Conservation (phyloP, 2,888 invertebrate genomes). For the Tenthredo notha region DNA sequence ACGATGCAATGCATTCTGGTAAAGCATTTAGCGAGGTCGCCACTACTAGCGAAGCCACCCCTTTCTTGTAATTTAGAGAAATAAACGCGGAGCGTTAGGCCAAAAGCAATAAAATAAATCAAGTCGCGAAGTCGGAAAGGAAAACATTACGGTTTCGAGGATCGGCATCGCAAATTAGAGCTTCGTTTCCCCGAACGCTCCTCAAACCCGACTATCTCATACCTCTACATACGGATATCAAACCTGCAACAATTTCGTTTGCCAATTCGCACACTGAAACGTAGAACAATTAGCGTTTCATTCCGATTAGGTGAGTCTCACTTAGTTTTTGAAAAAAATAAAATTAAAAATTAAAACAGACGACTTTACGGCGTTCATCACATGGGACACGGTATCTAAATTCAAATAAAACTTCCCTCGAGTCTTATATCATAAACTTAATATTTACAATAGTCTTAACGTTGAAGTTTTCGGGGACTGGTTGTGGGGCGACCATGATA, state of each 20-base stretch:
- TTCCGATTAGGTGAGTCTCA: background rate
- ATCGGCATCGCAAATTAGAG: slow-evolving; percentile 68
- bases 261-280: background rate
- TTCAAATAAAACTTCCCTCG: slow-evolving; percentile 45
- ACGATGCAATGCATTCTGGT: slow-evolving; percentile 53
- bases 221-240: slow-evolving; percentile 8
- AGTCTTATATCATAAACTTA: slow-evolving; percentile 55
- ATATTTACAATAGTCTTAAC: slow-evolving; percentile 64
- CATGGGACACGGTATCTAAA: slow-evolving; percentile 37
- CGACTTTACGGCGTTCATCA: background rate
- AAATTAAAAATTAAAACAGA: background rate
- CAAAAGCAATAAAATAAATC: slow-evolving; percentile 82
- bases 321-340: background rate
- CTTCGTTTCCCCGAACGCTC: slow-evolving; percentile 64
- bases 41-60: slow-evolving; percentile 74
- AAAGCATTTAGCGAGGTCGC: slow-evolving; percentile 59
- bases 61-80: slow-evolving; percentile 82
- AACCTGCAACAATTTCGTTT: background rate
- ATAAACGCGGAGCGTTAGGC: slow-evolving; percentile 81
- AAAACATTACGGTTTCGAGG: slow-evolving; percentile 68
- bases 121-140: slow-evolving; percentile 73
- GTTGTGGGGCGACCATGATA: slow-evolving; percentile 76
- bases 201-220: slow-evolving; percentile 33
- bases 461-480: slow-evolving; percentile 58
- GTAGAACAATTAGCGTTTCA: background rate